Evolutionary conservation across 1,140 invertebrate species (phyloP).

Genomic region (Orchestia grillus): DNA sequence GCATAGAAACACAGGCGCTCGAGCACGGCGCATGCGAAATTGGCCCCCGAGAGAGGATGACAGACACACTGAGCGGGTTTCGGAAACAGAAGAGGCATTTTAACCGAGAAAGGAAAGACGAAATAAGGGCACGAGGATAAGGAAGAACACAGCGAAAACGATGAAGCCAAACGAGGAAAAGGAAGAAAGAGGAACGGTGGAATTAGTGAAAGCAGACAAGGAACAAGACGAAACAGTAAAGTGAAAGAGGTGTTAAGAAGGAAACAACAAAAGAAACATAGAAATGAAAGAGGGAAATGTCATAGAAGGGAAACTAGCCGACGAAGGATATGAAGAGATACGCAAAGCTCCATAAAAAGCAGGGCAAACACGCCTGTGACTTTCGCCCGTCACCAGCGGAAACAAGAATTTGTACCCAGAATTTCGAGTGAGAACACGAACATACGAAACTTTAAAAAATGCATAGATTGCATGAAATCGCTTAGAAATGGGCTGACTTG

Average conservation of each 20-base stretch:
- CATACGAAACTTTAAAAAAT: too few species aligned
- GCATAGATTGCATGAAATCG: too few species aligned
- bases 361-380: too few species aligned
- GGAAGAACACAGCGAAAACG: neutral
- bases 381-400: too few species aligned
- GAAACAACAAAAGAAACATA: neutral
- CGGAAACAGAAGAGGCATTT: neutral
- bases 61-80: neutral
- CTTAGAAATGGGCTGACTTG: too few species aligned
- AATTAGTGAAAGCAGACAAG: neutral
- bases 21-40: neutral
- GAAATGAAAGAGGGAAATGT: neutral
- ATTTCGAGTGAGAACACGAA: too few species aligned
- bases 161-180: neutral
- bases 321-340: neutral
- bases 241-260: neutral
- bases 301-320: neutral
- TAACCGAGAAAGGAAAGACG: neutral
- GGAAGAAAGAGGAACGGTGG: neutral
- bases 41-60: neutral
- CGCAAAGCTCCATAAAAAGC: too few species aligned
- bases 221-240: neutral
- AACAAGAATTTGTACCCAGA: too few species aligned
- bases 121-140: neutral
- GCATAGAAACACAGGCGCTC: conserved; percentile 50